phyloP scores from a whole-genome alignment of 2,113 vertebrate genomes.

The Eonycteris spelaea region DNA sequence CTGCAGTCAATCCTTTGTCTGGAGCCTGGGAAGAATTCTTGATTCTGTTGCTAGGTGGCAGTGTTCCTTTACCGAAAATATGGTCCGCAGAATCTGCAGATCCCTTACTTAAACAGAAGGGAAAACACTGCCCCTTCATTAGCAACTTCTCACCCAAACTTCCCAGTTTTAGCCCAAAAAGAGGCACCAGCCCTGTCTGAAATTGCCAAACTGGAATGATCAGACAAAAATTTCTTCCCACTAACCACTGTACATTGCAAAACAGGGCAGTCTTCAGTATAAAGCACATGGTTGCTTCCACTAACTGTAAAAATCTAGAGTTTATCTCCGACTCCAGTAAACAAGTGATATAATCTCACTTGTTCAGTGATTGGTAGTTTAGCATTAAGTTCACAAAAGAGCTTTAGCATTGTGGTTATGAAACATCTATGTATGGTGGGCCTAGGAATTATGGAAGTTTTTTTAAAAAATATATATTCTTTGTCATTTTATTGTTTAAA shows the following conservation, averaged over 20 bases:
- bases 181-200: not conserved
- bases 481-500: no score
- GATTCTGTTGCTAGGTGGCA: constrained; percentile 61
- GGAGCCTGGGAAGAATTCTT: not conserved
- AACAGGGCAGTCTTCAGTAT: not conserved
- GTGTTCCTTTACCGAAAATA: constrained; percentile 61
- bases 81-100: not conserved
- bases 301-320: not conserved
- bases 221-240: not conserved
- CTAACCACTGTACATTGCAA: not conserved
- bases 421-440: not conserved
- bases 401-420: not conserved
- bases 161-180: constrained; percentile 23
- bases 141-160: constrained; percentile 41
- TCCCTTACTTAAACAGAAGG: constrained; percentile 26
- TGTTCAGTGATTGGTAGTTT: not conserved
- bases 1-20: constrained; percentile 33
- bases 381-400: constrained; percentile 1
- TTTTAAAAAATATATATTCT: no score
- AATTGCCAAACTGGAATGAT: not conserved
- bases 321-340: not conserved
- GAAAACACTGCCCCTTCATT: constrained; percentile 48
- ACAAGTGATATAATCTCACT: not conserved
- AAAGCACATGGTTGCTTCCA: not conserved
- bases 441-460: not conserved